These are phyloP conservation scores for Heteromyza rotundicornis DNA, from an alignment of 2,888 invertebrate species.

Conservation along the genomic window DNA sequence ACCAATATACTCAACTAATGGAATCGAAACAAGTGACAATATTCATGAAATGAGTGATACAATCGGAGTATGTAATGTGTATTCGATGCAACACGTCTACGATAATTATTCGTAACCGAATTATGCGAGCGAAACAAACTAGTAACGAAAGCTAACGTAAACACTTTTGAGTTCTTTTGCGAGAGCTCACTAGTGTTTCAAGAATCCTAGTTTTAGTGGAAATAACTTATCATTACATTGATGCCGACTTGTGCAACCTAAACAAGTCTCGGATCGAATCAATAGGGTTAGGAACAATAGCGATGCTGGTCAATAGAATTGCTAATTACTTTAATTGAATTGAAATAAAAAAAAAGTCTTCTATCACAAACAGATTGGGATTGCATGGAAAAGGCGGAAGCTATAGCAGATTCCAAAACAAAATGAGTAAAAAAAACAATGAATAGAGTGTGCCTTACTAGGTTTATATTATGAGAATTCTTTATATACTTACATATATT, in stretches of 20 bases:
- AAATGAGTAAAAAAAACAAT: slow-evolving; percentile 35
- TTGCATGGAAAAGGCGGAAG: neutral
- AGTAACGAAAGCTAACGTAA: too few species aligned
- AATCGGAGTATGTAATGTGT: too few species aligned
- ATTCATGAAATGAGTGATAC: too few species aligned
- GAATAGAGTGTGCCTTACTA: slow-evolving; percentile 61
- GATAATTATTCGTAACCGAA: too few species aligned
- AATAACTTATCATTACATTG: neutral
- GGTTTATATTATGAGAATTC: slow-evolving; percentile 53
- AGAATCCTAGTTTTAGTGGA: neutral
- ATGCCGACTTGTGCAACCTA: neutral
- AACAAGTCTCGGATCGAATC: neutral
- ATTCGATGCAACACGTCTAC: too few species aligned
- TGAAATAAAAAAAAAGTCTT: neutral
- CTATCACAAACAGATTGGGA: neutral
- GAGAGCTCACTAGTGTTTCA: neutral
- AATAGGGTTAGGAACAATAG: slow-evolving; percentile 22
- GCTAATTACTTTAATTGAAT: slow-evolving; percentile 11
- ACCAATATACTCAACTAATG: neutral
- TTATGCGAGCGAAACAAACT: too few species aligned
- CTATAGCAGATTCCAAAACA: neutral
- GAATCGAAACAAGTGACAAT: too few species aligned
- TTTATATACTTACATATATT: slow-evolving; percentile 1
- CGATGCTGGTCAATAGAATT: slow-evolving; percentile 48
- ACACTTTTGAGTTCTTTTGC: neutral